Conservation (phyloP, 2,797 vertebrate genomes). For the Coilia nasus region DNA sequence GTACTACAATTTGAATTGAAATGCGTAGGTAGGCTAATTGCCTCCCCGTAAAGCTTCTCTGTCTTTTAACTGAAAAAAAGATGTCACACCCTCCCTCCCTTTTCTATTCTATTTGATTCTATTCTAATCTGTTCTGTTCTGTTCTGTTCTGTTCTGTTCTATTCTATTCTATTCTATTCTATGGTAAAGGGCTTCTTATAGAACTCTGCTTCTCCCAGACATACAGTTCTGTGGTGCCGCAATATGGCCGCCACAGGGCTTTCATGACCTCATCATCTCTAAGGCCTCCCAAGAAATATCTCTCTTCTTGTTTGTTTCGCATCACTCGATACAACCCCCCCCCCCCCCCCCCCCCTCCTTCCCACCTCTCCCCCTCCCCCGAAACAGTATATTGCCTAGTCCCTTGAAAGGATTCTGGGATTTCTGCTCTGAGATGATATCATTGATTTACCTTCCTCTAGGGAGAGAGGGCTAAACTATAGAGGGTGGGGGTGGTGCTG, state of each 20-base stretch:
- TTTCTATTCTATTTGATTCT: too few species aligned
- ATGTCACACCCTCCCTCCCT: too few species aligned
- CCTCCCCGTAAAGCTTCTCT: not conserved
- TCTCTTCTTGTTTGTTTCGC: not conserved
- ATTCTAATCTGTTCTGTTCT: too few species aligned
- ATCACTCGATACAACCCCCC: not conserved
- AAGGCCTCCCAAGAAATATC: conserved; percentile 1
- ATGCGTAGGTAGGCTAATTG: too few species aligned
- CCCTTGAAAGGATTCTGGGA: not conserved
- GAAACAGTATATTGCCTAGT: conserved; percentile 5
- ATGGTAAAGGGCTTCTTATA: not conserved
- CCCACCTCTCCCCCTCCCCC: not conserved
- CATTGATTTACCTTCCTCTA: conserved; percentile 10
- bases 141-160: too few species aligned
- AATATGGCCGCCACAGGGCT: conserved; percentile 7
- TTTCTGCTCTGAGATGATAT: conserved; percentile 7
- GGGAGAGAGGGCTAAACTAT: not conserved
- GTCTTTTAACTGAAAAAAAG: too few species aligned
- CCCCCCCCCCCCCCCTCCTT: not conserved
- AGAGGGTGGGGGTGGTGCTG: not conserved
- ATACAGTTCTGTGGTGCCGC: not conserved
- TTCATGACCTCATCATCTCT: conserved; percentile 1
- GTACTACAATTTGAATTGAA: too few species aligned
- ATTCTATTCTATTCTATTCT: too few species aligned
- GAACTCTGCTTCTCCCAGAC: not conserved